Evolutionary conservation across 2,888 invertebrate genomes (phyloP), one percentile per base, ranked within the genome.

Genomic region (Heliconius erato): DNA sequence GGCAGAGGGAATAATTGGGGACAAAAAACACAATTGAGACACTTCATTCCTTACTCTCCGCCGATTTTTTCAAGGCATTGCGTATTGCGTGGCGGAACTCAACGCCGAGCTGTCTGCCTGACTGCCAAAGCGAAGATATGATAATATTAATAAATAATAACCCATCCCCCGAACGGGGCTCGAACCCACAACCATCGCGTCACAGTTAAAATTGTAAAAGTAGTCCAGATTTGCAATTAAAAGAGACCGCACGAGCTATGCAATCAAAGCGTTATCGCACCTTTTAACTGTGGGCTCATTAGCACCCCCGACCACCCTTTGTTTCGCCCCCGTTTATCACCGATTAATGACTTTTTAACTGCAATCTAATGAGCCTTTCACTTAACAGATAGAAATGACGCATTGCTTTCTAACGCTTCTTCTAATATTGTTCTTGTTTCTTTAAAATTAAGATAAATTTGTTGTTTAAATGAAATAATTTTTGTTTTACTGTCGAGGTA

Each of bases 291-390:
- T 76, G 82, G 79, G 82, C 83, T 84, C 85, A 82, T 85, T 85
- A 86, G 81, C 78, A 77, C 80, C 76, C 83, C 84, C 79, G 76
- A 65, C 79, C 69, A 80, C 78, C 84, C 79, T 86, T 84, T 84
- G 85, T 86, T 85, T 86, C 85, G 79, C 82, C 84, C 85, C 85
- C 84, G 83, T 86, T 86, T 82, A 86, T 85, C 84, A 69, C 74
- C 84, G 83, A 86, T 87, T 85, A 87, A 86, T 87, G 85, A 84
- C 84, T 86, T 86, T 86, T 85, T 86, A 86, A 86, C 86, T 83
- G 83, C 84, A 78, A 84, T 84, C 85, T 87, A 85, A 86, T 86
- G 85, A 86, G 85, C 83, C 78, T 83, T 74, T 72, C 82, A 74
- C 83, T 83, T 85, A 81, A 80, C 83, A 81, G 82, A 79, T 81